Conservation (phyloP, 2,888 invertebrate species). For the Eupithecia inturbata region DNA sequence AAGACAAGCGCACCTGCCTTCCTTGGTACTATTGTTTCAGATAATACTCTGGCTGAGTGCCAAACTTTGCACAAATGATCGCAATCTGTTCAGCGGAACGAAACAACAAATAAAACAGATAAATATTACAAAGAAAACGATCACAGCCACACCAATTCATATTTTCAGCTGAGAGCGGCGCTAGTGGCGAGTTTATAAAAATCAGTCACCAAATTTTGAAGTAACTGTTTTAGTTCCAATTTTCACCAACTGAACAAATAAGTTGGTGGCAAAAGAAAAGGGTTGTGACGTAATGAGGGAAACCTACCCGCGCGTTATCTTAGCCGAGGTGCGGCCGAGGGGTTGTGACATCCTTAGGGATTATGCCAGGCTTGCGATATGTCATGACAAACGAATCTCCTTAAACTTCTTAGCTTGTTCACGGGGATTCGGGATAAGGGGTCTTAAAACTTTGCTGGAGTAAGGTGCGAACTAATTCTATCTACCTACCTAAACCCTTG, state of each 20-base stretch:
- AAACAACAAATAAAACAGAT: conserved; percentile 32
- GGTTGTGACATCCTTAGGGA: conserved; percentile 18
- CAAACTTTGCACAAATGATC: conserved; percentile 40
- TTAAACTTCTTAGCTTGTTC: conserved; percentile 28
- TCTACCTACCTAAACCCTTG: neutral
- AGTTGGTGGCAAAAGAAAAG: conserved; percentile 26
- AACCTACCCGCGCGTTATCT: conserved; percentile 38
- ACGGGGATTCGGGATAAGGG: conserved; percentile 21
- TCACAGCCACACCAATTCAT: conserved; percentile 13
- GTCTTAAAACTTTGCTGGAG: conserved; percentile 17
- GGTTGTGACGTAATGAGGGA: conserved; percentile 40
- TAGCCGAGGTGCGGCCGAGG: conserved; percentile 2
- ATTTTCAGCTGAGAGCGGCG: neutral
- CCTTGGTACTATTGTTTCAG: conserved; percentile 37
- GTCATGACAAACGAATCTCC: conserved; percentile 33
- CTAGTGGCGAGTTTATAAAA: neutral
- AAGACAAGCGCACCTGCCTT: conserved; percentile 39
- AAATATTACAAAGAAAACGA: conserved; percentile 38
- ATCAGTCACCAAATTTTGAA: neutral
- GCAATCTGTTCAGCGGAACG: conserved; percentile 36
- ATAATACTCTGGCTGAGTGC: conserved; percentile 40
- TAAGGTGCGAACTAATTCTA: conserved; percentile 12
- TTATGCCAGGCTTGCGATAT: conserved; percentile 20
- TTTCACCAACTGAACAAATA: conserved; percentile 5
- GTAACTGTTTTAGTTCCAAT: neutral